Evolutionary conservation across 2,113 vertebrate species (phyloP), one percentile per base, ranked within the genome.

Genomic region (Pogona vitticeps): DNA sequence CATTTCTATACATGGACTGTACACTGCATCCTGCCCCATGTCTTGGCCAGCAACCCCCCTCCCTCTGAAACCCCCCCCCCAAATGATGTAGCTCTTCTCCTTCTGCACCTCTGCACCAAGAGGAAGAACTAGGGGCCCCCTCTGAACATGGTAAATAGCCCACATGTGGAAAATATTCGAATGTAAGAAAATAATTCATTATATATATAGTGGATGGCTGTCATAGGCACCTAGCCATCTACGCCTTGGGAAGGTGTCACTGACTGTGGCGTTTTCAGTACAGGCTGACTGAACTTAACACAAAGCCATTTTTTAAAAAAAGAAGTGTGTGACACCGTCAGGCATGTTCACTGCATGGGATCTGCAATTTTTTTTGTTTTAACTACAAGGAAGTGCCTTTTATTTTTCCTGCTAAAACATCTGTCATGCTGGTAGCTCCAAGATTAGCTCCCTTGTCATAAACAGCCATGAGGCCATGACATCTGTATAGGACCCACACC

Each of bases 1-100:
- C 46, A 52, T 76, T 84, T 84, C 72, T 52, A 76, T 63, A 72
- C 70, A 65, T 52, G 40, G 40, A 52, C 58, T 81, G 71, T 76
- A 81, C 42, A 75, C 42, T 86, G 79, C n/a, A 80, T 75, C 71
- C 23, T 87, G 36, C 58, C 42, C 56, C 70, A 38, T 65, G 33
- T 70, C 68, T 80, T 46, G 36, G n/a, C 75, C 42, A 59, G 38
- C 58, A 52, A 52, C 38, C 72, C 8, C 14, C 59, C 15, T 9
- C 20, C 76, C 46, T 15, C 18, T 18, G 12, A 33, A 20, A 58
- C 23, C 13, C 20, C n/a, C 78, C 33, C 68, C 52, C 58, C 21
- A 52, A 76, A 52, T 42, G 58, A 46, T 46, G 58, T 58, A 63
- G 71, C 40, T 6, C 17, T 4, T 58, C 28, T 3, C 28, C 21